phyloP scores from a whole-genome alignment of 2,888 invertebrate genomes.

The Campoplex nolae region DNA sequence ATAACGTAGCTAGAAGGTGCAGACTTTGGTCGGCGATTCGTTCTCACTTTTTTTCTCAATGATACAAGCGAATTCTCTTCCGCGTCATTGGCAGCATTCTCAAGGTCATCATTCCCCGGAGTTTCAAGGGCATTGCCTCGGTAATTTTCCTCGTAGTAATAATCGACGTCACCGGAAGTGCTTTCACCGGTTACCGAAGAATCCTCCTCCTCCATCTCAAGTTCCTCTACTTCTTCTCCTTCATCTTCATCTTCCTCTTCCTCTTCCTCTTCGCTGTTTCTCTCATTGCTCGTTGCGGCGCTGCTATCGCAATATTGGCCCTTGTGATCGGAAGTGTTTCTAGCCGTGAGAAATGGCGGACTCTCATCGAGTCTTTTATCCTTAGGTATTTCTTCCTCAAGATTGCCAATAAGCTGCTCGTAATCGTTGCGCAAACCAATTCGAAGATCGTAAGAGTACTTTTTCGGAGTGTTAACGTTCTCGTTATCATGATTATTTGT shows the following conservation, averaged over 20 bases:
- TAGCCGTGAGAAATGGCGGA: conserved; percentile 65
- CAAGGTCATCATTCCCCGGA: conserved; percentile 28
- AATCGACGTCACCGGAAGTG: conserved; percentile 63
- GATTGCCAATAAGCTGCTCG: conserved; percentile 51
- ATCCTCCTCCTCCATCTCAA: conserved; percentile 49
- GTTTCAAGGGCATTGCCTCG: conserved; percentile 29
- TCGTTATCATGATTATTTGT: conserved; percentile 58
- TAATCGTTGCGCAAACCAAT: conserved; percentile 55
- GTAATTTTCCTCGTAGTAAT: conserved; percentile 36
- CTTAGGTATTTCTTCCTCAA: conserved; percentile 47
- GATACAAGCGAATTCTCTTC: conserved; percentile 21
- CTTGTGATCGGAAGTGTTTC: conserved; percentile 67
- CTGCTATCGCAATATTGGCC: conserved; percentile 57
- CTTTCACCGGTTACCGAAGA: conserved; percentile 61
- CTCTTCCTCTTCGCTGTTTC: conserved; percentile 50
- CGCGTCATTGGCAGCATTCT: conserved; percentile 14
- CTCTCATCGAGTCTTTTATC: conserved; percentile 40
- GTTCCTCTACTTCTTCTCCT: neutral
- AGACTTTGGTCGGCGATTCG: conserved; percentile 51
- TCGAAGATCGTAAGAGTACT: conserved; percentile 52
- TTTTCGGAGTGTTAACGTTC: conserved; percentile 38
- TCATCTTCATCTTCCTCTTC: conserved; percentile 23
- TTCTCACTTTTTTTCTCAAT: conserved; percentile 9
- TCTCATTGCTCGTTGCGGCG: conserved; percentile 58
- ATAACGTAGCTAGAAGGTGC: conserved; percentile 38